phyloP scores from a whole-genome alignment of 2,888 invertebrate genomes.

The Empis stercorea region DNA sequence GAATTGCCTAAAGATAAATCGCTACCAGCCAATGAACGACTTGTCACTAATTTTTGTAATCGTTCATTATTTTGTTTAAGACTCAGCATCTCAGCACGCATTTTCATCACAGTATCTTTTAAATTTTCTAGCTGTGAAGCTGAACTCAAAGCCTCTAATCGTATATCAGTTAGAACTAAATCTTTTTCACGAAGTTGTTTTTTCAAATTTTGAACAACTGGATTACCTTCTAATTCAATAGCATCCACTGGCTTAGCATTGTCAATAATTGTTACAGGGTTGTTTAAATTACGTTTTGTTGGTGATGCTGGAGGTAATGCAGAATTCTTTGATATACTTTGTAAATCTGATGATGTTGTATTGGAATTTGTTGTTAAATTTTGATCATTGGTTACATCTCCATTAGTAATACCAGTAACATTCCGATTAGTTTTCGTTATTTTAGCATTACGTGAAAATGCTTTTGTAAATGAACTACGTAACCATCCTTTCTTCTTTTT shows the following conservation, averaged over 20 bases:
- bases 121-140: constrained; percentile 95
- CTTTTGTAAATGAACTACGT: constrained; percentile 93
- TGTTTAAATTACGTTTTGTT: constrained; percentile 35
- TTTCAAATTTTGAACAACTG: constrained; percentile 66
- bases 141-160: constrained; percentile 90
- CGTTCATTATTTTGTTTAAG: constrained; percentile 94
- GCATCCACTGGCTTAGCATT: constrained; percentile 37
- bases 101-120: constrained; percentile 91
- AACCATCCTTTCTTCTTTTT: constrained; percentile 93
- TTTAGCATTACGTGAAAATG: constrained; percentile 78
- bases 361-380: neutral
- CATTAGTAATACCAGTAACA: constrained; percentile 16
- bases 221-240: constrained; percentile 32
- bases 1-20: constrained; percentile 44
- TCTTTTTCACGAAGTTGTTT: constrained; percentile 93
- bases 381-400: neutral
- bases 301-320: constrained; percentile 29
- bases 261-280: constrained; percentile 35
- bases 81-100: constrained; percentile 90
- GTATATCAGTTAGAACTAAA: constrained; percentile 87
- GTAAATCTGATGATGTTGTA: neutral
- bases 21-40: constrained; percentile 48
- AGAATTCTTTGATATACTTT: constrained; percentile 24
- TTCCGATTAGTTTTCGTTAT: constrained; percentile 52
- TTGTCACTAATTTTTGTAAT: constrained; percentile 72